A percentile compares a stretch with the other conserved stretches of the same genome.
Conservation (phyloP, 2,797 vertebrate species). For the Halcyon leucocephala region DNA sequence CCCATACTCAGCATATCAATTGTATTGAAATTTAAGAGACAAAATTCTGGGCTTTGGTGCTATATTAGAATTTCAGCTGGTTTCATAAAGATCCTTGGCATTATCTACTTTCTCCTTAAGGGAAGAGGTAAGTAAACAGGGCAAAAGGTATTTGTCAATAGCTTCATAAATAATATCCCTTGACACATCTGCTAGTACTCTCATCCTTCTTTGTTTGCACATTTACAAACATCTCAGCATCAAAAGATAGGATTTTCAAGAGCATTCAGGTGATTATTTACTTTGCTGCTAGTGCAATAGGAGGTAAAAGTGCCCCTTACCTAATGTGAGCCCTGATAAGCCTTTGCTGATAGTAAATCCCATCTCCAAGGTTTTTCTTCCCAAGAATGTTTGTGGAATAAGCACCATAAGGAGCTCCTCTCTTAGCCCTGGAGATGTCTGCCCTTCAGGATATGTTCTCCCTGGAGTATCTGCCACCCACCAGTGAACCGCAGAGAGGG, state of each 20-base stretch:
- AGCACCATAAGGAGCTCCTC: background rate
- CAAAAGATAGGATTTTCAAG: conserved; percentile 21
- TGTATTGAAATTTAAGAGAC: background rate
- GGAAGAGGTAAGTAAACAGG: conserved; percentile 16
- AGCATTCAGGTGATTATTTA: conserved; percentile 9
- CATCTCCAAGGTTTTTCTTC: background rate
- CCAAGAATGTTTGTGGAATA: background rate
- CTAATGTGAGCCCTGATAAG: background rate
- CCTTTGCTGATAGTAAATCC: background rate
- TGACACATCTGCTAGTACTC: background rate
- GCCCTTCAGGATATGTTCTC: background rate
- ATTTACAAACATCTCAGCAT: conserved; percentile 11
- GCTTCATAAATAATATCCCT: conserved; percentile 30
- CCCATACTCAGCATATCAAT: background rate
- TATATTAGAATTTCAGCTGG: background rate
- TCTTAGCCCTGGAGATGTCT: background rate
- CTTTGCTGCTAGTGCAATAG: background rate
- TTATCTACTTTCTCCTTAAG: background rate
- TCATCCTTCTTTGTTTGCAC: conserved; percentile 23
- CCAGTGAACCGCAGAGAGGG: background rate
- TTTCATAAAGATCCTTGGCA: background rate
- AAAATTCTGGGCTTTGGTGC: background rate
- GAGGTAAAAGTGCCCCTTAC: background rate
- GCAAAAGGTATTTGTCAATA: conserved; percentile 23
- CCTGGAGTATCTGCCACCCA: background rate